Percentiles rank a stretch among this genome's conserved stretches.
These are phyloP conservation scores for Rallus crepitans DNA, from an alignment of 2,797 vertebrate genomes.

Conservation along the genomic window DNA sequence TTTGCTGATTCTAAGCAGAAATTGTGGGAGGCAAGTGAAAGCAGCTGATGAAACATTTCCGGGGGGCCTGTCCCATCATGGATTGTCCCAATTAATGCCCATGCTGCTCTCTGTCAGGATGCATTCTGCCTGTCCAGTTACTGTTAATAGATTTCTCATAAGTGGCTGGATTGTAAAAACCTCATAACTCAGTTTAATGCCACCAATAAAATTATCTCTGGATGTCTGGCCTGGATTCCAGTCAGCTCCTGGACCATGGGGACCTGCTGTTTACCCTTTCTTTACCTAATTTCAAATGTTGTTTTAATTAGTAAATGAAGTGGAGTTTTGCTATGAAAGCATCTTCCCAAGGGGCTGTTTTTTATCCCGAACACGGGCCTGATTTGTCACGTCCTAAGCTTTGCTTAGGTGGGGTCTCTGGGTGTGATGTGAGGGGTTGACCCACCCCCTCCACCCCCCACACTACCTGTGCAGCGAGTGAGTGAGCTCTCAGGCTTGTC, in stretches of 20 bases:
- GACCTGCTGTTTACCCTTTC: conserved; percentile 50
- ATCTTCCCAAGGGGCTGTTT: background rate
- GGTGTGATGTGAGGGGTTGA: background rate
- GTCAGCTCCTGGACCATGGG: conserved; percentile 18
- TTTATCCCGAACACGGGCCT: background rate
- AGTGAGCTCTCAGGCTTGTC: background rate
- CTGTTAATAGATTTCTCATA: conserved; percentile 88
- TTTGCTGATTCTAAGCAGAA: conserved; percentile 84
- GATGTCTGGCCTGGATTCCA: conserved; percentile 75
- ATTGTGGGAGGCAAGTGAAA: conserved; percentile 75
- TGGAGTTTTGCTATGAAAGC: background rate
- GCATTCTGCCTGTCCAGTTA: conserved; percentile 82
- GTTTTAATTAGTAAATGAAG: conserved; percentile 29
- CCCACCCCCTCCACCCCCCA: too few relatives aligned
- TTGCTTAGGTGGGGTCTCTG: background rate
- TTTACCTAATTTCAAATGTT: background rate
- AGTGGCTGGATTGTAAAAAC: conserved; percentile 85
- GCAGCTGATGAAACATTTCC: conserved; percentile 73
- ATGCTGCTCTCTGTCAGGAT: conserved; percentile 79
- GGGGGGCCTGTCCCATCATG: conserved; percentile 75
- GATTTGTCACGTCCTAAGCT: background rate
- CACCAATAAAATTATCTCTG: conserved; percentile 83
- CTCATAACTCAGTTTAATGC: conserved; percentile 86
- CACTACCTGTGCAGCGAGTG: fast-evolving
- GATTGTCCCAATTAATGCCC: conserved; percentile 86